A percentile compares a stretch with the other conserved stretches of the same genome.
These are phyloP conservation scores for Rostratula benghalensis DNA, from an alignment of 2,113 vertebrate species.

Conservation along the genomic window DNA sequence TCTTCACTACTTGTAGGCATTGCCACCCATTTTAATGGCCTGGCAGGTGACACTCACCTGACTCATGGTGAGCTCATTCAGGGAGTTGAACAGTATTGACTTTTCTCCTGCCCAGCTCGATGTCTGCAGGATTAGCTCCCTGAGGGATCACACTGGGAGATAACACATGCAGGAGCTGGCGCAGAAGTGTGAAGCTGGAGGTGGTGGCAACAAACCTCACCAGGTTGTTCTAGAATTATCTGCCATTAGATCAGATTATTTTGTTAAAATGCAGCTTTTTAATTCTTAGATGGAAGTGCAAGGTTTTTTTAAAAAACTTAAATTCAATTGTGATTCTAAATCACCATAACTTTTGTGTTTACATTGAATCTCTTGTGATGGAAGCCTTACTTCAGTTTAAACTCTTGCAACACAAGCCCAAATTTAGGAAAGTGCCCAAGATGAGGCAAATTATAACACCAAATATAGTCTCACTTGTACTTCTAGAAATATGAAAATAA, in stretches of 20 bases:
- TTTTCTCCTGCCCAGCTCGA: not conserved
- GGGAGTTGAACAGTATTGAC: not conserved
- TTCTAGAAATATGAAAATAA: not conserved
- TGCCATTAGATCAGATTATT: not conserved
- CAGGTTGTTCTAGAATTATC: not conserved
- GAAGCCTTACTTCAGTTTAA: not conserved
- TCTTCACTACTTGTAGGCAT: fast-evolving
- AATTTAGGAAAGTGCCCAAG: not conserved
- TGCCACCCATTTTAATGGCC: not conserved
- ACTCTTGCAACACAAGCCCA: not conserved
- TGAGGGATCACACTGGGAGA: not conserved
- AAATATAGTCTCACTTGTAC: not conserved
- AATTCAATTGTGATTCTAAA: not conserved
- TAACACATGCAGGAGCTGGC: not conserved
- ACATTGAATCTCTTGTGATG: not conserved
- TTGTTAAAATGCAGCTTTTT: not conserved
- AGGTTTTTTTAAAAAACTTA: not conserved
- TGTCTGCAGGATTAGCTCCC: not conserved
- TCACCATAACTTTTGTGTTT: not conserved
- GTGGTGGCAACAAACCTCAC: not conserved
- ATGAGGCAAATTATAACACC: not conserved
- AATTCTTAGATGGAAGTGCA: not conserved
- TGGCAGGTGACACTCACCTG: not conserved
- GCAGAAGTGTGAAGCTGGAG: fast-evolving
- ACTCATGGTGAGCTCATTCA: not conserved